Evolutionary conservation across 2,113 vertebrate genomes (phyloP), one percentile per base, ranked within the genome.

Genomic region (Callithrix jacchus): DNA sequence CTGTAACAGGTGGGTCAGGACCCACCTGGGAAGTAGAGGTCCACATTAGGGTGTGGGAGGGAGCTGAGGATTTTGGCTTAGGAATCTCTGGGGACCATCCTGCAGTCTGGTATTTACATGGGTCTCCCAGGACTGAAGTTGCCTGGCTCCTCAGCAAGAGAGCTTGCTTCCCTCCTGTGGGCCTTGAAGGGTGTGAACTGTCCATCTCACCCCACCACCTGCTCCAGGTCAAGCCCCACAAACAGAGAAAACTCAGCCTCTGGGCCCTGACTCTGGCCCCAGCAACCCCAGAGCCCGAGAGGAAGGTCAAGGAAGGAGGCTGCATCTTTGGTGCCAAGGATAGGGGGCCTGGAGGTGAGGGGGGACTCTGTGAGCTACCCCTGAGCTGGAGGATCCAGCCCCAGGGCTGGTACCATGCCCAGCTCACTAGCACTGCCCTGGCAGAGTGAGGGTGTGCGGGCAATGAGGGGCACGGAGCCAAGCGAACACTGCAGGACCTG

Each of bases 101-200:
- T 81, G 0, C n/a, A n/a, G 45, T 73, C 88, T 93, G 79, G 1
- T 98, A 98, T 98, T 97, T 98, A 98, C 97, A 98, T 2, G 23
- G 40, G 47, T 64, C 68, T 83, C 54, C 82, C 23, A 66, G 58
- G 85, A 83, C 66, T 52, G n/a, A 11, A 0, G 5, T 77, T 61
- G 25, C 21, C 40, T 4, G n/a, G 74, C 54, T 47, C 64, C 80
- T 80, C 25, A 37, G 84, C 18, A 8, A 80, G 42, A 93, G 58
- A 37, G 71, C 64, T 73, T 35, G 54, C 92, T 97, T 92, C 47
- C 80, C 37, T 40, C 30, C 30, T 52, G 23, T 47, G 66, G n/a
- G 32, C 64, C 40, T 42, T 9, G 2, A 40, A 27, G 49, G 25
- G n/a, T 54, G 17, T 54, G 79, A 61, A 21, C 18, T 47, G 56